Base-by-base conservation (phyloP, 2,797 vertebrate species). In the Oreochromis mossambicus region DNA sequence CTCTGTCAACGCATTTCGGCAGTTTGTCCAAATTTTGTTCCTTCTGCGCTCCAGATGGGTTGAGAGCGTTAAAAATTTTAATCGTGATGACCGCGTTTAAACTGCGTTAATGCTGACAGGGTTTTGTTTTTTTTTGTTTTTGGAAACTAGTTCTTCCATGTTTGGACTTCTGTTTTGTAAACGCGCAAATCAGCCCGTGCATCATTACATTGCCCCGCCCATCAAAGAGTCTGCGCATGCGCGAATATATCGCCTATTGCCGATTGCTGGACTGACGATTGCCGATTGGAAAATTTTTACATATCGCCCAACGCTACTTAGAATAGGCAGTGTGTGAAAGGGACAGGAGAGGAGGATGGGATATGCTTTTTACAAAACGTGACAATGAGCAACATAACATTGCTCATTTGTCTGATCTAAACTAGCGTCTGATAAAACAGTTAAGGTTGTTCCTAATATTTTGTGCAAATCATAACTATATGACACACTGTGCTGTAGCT, bases 81-180 rank as follows among this genome's bases (percentile, higher is more conserved):
- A 58, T 17, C 3, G 14, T 15, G 54, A 56, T 56, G 24, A 52
- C 9, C 0, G 3, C 0, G 9, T 0, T 21, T 21, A 52, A 52
- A 5, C 50, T 3, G 19, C 1, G 9, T 52, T 52, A 52, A 12
- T 52, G 0, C n/a, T 32, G 8, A 58, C 5, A 19, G 26, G 15
- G 2, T 58, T 58, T 58, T 52, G 51, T 2, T 6, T 32, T 6
- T 6, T 32, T 58, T 32, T 58, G 5, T 8, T 58, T 32, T 32
- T 2, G 32, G 0, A 0, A 32, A 58, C 55, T 17, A 58, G 8
- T 19, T 58, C 1, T 1, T 58, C 55, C 55, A 58, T 4, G 15
- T 56, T 3, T 29, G 26, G 26, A 56, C 55, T 56, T 56, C 14
- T 3, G 5, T 32, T 5, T 10, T 0, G 8, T 32, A 58, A 58